phyloP scores from a whole-genome alignment of 2,888 invertebrate genomes.

The Drosophila colorata region DNA sequence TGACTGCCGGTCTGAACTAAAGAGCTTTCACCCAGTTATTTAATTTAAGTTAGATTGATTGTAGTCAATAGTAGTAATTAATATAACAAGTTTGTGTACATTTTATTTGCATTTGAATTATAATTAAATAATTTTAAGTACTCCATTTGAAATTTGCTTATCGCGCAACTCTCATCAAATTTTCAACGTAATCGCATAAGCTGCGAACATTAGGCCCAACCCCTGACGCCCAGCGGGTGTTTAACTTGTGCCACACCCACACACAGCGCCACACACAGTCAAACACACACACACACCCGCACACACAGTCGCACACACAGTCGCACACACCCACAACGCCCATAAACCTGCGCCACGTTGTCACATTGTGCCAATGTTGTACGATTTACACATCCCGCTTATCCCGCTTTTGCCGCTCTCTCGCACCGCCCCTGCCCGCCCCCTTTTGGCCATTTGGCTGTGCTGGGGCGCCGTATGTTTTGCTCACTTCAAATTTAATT shows the following conservation, averaged over 20 bases:
- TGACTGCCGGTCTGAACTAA: too few species aligned
- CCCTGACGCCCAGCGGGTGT: constrained; percentile 46
- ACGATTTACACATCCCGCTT: not conserved
- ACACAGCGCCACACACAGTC: constrained; percentile 2
- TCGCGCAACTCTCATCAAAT: constrained; percentile 34
- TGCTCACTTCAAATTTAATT: constrained; percentile 77
- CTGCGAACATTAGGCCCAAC: constrained; percentile 38
- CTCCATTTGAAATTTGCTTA: constrained; percentile 24
- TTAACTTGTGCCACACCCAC: constrained; percentile 35
- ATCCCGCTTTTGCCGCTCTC: not conserved
- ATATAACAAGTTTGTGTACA: not conserved
- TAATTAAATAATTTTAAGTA: constrained; percentile 19
- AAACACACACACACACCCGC: constrained; percentile 22
- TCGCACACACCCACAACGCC: constrained; percentile 8
- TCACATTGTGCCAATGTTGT: constrained; percentile 35
- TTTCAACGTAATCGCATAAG: constrained; percentile 58
- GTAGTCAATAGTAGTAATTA: too few species aligned
- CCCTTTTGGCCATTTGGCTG: not conserved
- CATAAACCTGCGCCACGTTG: constrained; percentile 50
- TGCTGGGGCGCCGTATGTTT: constrained; percentile 68
- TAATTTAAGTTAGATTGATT: too few species aligned
- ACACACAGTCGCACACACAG: constrained; percentile 1
- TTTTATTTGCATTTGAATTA: not conserved
- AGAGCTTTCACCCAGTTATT: too few species aligned
- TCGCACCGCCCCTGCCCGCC: not conserved